phyloP scores from a whole-genome alignment of 1,140 invertebrate genomes.

The Cotesia glomerata region DNA sequence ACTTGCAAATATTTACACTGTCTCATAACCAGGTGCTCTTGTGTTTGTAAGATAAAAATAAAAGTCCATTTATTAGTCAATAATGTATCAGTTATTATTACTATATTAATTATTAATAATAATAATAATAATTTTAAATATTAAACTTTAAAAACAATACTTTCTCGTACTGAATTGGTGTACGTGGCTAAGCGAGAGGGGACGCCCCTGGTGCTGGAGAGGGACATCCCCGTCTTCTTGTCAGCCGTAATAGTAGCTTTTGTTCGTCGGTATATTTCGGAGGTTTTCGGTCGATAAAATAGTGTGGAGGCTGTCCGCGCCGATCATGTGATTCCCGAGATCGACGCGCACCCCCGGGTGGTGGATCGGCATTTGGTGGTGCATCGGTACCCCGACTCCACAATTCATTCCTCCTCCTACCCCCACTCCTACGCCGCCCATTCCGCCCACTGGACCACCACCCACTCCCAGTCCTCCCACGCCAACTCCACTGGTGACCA shows the following conservation, averaged over 20 bases:
- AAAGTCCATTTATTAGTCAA: neutral
- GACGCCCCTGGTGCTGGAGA: conserved; percentile 50
- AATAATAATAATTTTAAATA: neutral
- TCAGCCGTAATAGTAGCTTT: conserved; percentile 70
- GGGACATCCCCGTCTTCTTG: conserved; percentile 60
- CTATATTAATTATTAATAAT: too few relatives aligned
- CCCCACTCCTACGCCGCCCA: too few relatives aligned
- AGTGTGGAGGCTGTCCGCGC: conserved; percentile 58
- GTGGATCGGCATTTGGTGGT: conserved; percentile 29
- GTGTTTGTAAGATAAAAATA: neutral
- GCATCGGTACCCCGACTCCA: conserved; percentile 4
- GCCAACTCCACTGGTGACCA: too few relatives aligned
- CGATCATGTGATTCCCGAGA: conserved; percentile 62
- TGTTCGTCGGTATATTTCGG: conserved; percentile 63
- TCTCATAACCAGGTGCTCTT: too few relatives aligned
- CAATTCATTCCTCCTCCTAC: too few relatives aligned
- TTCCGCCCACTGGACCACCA: too few relatives aligned
- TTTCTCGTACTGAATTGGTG: conserved; percentile 59
- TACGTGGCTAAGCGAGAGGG: conserved; percentile 57
- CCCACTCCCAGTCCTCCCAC: too few relatives aligned
- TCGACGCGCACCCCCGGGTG: conserved; percentile 44
- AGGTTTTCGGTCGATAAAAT: conserved; percentile 59
- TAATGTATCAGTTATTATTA: too few relatives aligned
- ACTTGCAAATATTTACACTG: too few relatives aligned
- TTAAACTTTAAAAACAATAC: conserved; percentile 55